These are phyloP conservation scores for Todus mexicanus DNA, from an alignment of 2,797 vertebrate genomes.

Conservation along the genomic window DNA sequence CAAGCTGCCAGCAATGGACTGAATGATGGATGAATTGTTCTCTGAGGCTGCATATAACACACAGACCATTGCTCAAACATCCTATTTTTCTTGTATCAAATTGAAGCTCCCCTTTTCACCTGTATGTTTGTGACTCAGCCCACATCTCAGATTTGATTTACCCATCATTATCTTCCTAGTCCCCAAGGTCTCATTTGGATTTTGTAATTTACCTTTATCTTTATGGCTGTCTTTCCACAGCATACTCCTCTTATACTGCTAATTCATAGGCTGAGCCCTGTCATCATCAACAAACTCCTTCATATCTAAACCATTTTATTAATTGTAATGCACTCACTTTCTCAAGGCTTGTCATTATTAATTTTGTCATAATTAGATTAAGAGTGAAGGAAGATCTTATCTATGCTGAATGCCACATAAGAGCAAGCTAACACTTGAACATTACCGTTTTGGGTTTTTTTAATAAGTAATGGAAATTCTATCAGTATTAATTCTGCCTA, in stretches of 20 bases:
- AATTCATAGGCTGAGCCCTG: background rate
- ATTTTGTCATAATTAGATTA: conserved; percentile 17
- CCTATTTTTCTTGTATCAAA: background rate
- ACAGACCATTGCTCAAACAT: background rate
- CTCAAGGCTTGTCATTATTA: background rate
- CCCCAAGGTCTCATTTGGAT: background rate
- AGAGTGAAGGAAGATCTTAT: background rate
- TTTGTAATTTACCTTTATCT: background rate
- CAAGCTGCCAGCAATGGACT: background rate
- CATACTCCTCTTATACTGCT: background rate
- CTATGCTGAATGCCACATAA: background rate
- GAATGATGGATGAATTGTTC: conserved; percentile 23
- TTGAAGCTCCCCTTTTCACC: background rate
- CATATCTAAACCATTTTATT: background rate
- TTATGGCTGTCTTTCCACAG: background rate
- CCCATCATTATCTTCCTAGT: background rate
- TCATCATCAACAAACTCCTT: background rate
- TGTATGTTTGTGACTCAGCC: background rate
- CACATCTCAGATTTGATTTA: background rate
- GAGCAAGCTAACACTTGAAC: background rate
- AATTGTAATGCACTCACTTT: background rate
- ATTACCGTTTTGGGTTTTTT: background rate
- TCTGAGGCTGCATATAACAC: background rate
- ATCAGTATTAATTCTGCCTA: background rate
- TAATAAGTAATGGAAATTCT: background rate